A percentile compares a stretch with the other conserved stretches of the same genome.
These are phyloP conservation scores for Piaya cayana DNA, from an alignment of 2,113 vertebrate species.

Conservation along the genomic window DNA sequence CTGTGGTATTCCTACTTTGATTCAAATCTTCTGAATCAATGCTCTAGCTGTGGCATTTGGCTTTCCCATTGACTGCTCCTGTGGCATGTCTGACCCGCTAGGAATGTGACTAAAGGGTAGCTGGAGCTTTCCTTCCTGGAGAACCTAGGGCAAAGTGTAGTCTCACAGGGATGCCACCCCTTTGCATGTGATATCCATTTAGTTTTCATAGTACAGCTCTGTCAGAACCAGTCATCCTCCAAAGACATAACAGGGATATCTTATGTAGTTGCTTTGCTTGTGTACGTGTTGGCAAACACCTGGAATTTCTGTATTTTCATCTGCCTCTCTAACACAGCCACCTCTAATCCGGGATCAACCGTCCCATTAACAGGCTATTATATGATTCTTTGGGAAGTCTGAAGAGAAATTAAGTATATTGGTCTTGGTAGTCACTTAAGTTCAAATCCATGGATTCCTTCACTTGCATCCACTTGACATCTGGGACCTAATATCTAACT, in stretches of 20 bases:
- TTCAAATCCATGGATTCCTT: background rate
- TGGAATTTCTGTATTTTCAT: background rate
- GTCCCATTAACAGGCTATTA: background rate
- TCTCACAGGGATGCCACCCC: background rate
- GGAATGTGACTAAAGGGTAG: constrained; percentile 56
- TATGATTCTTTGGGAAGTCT: background rate
- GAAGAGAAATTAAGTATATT: background rate
- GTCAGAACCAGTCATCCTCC: background rate
- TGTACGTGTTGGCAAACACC: background rate
- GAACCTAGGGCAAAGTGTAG: constrained; percentile 16
- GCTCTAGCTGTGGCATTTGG: background rate
- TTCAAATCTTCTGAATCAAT: background rate
- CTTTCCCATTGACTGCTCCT: constrained; percentile 42
- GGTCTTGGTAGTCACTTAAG: background rate
- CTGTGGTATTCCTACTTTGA: background rate
- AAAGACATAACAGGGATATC: background rate
- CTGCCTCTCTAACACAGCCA: background rate
- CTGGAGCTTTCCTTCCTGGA: background rate
- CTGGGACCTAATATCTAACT: background rate
- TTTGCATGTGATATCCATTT: background rate
- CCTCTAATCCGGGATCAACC: background rate
- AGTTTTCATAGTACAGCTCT: background rate
- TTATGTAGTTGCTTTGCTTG: background rate
- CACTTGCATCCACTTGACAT: background rate
- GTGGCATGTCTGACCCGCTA: constrained; percentile 16